Evolutionary conservation across 2,888 invertebrate species (phyloP), one percentile per base, ranked within the genome.

Genomic region (Oscheius onirici): DNA sequence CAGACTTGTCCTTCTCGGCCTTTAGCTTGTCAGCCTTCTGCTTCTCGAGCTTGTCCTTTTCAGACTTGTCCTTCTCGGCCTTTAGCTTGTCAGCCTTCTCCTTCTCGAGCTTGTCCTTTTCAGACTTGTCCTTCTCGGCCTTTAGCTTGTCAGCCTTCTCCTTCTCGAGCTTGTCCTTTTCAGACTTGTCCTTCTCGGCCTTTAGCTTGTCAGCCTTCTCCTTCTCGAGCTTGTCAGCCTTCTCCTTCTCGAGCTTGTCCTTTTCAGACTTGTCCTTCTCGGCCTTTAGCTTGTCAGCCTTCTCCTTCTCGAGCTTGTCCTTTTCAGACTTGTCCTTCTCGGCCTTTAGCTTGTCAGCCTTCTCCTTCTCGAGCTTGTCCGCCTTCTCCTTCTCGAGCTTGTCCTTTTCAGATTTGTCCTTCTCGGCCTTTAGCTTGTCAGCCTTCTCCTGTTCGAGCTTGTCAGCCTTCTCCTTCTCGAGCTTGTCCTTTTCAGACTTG

Each of bases 381-480:
- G n/a, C n/a, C n/a, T n/a, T n/a, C n/a, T n/a, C n/a, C 8, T 34
- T 34, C 8, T 34, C 34, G 15, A 17, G 2, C 49, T 49, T 49
- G 17, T 49, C 49, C 49, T 49, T 49, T 17, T 49, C 49, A 6
- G 17, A 1, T 17, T 49, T 49, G 17, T 49, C 49, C 49, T 49
- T 49, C 17, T 49, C 49, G 6, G 22, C n/a, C 49, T 49, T 49
- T 10, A 20, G 20, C 49, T 49, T 49, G 20, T 13, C 49, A 6
- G 49, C 49, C 17, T 49, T 49, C 49, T 49, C 49, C 49, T 49
- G 15, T 6, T 49, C 49, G 22, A 22, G 20, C 49, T 49, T 49
- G 17, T 49, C n/a, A n/a, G n/a, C n/a, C n/a, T n/a, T n/a, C n/a
- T n/a, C 49, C 49, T 49, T 49, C 49, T 49, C 49, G 49, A 6